Percentiles rank a stretch among this genome's conserved stretches.
Evolutionary conservation across 2,888 invertebrate species (phyloP).

Genomic region (Drosophila phalerata): DNA sequence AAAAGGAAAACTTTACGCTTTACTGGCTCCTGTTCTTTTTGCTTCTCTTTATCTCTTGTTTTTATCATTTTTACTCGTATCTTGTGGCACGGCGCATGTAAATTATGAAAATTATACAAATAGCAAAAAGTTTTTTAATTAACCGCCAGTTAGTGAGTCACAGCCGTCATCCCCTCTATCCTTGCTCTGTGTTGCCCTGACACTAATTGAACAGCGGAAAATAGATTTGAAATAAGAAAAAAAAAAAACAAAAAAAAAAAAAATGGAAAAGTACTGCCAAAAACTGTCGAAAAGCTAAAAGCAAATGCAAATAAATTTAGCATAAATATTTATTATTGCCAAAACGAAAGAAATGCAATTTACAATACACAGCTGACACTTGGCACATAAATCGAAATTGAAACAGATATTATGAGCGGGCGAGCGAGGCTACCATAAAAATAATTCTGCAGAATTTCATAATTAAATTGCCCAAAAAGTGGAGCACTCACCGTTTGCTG

Average conservation of each 20-base stretch:
- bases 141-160: conserved; percentile 61
- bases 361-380: conserved; percentile 66
- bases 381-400: conserved; percentile 72
- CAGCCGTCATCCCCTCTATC: background rate
- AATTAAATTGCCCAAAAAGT: conserved; percentile 79
- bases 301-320: conserved; percentile 67
- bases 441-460: conserved; percentile 62
- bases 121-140: conserved; percentile 78
- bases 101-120: conserved; percentile 78
- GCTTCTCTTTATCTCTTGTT: conserved; percentile 12
- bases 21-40: conserved; percentile 45
- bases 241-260: background rate
- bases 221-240: background rate
- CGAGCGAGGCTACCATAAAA: conserved; percentile 43
- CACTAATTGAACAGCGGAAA: conserved; percentile 59
- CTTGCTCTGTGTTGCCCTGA: conserved; percentile 14
- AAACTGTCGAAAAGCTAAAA: conserved; percentile 57
- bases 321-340: conserved; percentile 56
- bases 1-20: conserved; percentile 54
- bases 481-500: conserved; percentile 43
- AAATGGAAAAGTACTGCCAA: conserved; percentile 39
- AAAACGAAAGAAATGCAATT: conserved; percentile 41
- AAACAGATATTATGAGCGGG: conserved; percentile 16
- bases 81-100: conserved; percentile 50
- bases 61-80: conserved; percentile 34